Conservation (phyloP, 2,888 invertebrate species). For the Amiota minor region DNA sequence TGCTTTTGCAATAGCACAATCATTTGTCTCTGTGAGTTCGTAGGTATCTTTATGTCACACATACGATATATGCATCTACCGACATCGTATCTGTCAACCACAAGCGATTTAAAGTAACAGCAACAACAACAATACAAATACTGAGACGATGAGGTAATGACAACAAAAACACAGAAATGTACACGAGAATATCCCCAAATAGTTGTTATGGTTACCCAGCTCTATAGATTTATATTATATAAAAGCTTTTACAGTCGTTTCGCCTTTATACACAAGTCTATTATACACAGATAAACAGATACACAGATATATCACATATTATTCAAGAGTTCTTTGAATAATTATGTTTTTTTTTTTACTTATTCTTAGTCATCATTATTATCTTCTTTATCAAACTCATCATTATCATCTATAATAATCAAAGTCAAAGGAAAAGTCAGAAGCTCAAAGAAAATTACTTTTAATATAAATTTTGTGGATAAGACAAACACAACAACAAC, state of each 20-base stretch:
- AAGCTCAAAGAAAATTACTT: too few relatives aligned
- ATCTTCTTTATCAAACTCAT: too few relatives aligned
- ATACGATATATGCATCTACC: neutral
- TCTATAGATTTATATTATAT: too few relatives aligned
- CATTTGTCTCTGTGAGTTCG: slow-evolving; percentile 2
- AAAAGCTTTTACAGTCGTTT: too few relatives aligned
- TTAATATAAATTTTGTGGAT: too few relatives aligned
- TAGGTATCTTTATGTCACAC: slow-evolving; percentile 22
- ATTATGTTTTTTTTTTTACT: too few relatives aligned
- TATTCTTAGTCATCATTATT: too few relatives aligned
- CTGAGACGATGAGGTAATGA: neutral
- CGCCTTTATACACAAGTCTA: neutral
- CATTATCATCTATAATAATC: too few relatives aligned
- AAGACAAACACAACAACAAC: too few relatives aligned
- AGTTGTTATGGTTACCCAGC: slow-evolving; percentile 2
- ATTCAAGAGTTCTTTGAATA: neutral
- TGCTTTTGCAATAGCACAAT: slow-evolving; percentile 59
- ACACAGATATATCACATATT: neutral
- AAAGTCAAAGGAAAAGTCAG: too few relatives aligned
- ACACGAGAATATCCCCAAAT: neutral
- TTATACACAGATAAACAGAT: neutral
- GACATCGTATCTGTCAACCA: slow-evolving; percentile 3
- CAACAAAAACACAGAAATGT: neutral
- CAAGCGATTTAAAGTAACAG: slow-evolving; percentile 22
- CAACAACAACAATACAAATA: neutral